phyloP scores from a whole-genome alignment of 2,797 vertebrate genomes.

The Anniella stebbinsi region DNA sequence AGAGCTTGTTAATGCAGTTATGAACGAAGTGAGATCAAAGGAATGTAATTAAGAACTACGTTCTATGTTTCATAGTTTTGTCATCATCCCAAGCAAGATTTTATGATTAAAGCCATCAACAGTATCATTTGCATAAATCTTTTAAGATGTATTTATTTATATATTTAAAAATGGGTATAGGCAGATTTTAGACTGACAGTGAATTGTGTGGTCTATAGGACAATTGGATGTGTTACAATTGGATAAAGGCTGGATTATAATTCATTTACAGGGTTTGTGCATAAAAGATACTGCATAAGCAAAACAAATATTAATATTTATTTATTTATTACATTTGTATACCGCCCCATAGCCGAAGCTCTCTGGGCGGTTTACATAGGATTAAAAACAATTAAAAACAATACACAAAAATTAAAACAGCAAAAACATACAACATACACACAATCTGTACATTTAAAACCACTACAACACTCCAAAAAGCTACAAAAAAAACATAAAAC shows the following conservation, averaged over 20 bases:
- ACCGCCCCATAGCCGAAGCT: too few species aligned
- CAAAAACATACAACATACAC: too few species aligned
- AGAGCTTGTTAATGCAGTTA: slow-evolving; percentile 25
- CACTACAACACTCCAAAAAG: too few species aligned
- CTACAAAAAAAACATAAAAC: too few species aligned
- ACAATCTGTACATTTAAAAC: too few species aligned
- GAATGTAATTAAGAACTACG: neutral
- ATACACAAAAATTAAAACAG: too few species aligned
- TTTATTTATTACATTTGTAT: too few species aligned
- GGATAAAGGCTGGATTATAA: neutral
- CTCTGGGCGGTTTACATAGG: too few species aligned
- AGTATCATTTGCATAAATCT: slow-evolving; percentile 23
- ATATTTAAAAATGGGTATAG: neutral
- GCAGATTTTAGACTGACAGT: neutral
- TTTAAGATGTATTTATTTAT: neutral
- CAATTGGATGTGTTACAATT: neutral
- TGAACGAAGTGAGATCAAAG: slow-evolving; percentile 46
- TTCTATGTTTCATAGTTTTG: slow-evolving; percentile 36
- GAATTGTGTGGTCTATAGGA: neutral
- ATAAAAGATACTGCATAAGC: neutral
- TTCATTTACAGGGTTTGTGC: slow-evolving; percentile 3
- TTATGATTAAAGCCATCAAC: slow-evolving; percentile 27
- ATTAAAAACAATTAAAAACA: too few species aligned
- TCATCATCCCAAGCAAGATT: neutral
- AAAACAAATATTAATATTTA: neutral